phyloP scores from a whole-genome alignment of 2,797 vertebrate genomes.

The Alfaro cultratus region DNA sequence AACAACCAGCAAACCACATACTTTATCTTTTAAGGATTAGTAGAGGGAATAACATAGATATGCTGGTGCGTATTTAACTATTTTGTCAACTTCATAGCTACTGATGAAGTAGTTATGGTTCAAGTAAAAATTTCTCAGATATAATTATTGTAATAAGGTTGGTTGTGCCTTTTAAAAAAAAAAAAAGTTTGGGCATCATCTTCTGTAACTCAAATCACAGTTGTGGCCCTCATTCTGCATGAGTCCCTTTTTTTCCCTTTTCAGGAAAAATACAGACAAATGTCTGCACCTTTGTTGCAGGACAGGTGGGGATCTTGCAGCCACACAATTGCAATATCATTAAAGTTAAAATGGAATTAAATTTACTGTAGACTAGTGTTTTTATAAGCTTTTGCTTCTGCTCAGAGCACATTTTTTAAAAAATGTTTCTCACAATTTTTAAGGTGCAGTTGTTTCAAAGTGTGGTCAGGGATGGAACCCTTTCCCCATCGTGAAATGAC shows the following conservation, averaged over 20 bases:
- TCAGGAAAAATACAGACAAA: not conserved
- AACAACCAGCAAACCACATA: not conserved
- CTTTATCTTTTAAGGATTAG: not conserved
- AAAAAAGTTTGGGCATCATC: not conserved
- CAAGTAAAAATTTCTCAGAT: not conserved
- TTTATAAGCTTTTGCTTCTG: not conserved
- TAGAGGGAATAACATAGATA: not conserved
- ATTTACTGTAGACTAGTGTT: not conserved
- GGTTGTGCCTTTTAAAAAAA: not conserved
- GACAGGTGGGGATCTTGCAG: not conserved
- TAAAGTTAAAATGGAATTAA: not conserved
- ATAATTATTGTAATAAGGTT: not conserved
- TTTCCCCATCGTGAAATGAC: not conserved
- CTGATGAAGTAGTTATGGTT: not conserved
- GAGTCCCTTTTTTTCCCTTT: not conserved
- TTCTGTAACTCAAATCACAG: not conserved
- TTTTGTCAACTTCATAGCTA: not conserved
- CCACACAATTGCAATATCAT: not conserved
- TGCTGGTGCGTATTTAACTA: not conserved
- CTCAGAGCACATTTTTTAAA: not conserved
- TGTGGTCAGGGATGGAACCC: not conserved
- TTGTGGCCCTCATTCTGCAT: not conserved
- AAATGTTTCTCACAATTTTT: not conserved
- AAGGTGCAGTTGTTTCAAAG: not conserved
- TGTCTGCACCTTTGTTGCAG: not conserved